Evolutionary conservation across 2,797 vertebrate genomes (phyloP).

Genomic region (Adrianichthys oophorus): DNA sequence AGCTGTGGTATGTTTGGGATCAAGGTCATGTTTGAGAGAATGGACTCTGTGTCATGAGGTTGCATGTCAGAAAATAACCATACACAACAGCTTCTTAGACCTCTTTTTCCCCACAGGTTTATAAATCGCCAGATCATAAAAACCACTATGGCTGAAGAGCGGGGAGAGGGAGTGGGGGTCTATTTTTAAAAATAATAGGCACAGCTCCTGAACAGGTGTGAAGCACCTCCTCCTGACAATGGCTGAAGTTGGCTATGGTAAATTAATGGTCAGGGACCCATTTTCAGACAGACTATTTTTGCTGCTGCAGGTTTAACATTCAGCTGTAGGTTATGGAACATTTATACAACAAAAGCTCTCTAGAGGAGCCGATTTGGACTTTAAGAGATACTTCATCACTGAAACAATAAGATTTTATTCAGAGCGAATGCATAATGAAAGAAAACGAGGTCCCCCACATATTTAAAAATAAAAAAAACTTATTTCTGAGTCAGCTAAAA

Average conservation of each 20-base stretch:
- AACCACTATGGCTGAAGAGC: conserved; percentile 25
- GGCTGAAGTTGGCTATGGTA: conserved; percentile 66
- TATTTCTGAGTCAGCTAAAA: conserved; percentile 37
- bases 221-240: conserved; percentile 64
- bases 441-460: conserved; percentile 9
- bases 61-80: conserved; percentile 21
- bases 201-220: conserved; percentile 72
- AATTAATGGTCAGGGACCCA: conserved; percentile 53
- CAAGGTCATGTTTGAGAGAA: conserved; percentile 27
- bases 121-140: conserved; percentile 63
- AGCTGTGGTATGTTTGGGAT: not conserved
- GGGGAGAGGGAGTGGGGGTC: conserved; percentile 19
- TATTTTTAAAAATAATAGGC: conserved; percentile 75
- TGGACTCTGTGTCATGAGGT: conserved; percentile 2
- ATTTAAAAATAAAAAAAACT: not conserved
- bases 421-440: conserved; percentile 9
- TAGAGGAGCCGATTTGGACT: not conserved
- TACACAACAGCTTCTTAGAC: conserved; percentile 12
- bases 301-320: conserved; percentile 26
- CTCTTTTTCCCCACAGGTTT: conserved; percentile 29
- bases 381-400: conserved; percentile 2
- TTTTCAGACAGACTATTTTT: conserved; percentile 51
- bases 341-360: conserved; percentile 20
- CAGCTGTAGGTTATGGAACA: conserved; percentile 37
- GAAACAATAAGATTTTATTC: conserved; percentile 1